Base-by-base conservation (phyloP, 2,797 vertebrate species). In the Varecia variegata region DNA sequence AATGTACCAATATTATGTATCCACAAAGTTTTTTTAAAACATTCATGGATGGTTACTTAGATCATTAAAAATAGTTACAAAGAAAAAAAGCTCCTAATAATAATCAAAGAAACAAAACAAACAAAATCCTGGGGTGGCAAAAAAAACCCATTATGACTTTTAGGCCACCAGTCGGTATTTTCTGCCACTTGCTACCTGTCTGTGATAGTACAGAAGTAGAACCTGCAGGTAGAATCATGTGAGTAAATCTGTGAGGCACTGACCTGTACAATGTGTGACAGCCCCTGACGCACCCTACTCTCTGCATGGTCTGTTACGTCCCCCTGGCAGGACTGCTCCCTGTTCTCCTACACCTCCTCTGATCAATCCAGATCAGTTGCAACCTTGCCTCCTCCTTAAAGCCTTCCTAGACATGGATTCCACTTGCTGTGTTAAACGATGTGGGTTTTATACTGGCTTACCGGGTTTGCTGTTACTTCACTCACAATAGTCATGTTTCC, bases 21-120 rank as follows among this genome's bases (percentile, higher is more conserved):
- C n/a, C 15, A 52, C 17, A 73, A 47, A 14, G 5, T 0, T 12
- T 47, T 27, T 47, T 32, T 0, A 0, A 20, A 32, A 62, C 20
- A 76, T 79, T 79, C n/a, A 27, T 14, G 5, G 14, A 38, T 20
- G 15, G 30, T 52, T 86, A 80, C 45, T 71, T 90, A 43, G 38
- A 18, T 84, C 43, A 76, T 73, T 74, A 38, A 86, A 79, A 84
- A 65, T n/a, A 80, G 2, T 32, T 70, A 74, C 65, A 68, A 27
- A 76, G 77, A 50, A 95, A 62, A 50, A 90, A 73, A 83, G 8
- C 27, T 84, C 50, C 21, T 60, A 74, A 88, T 88, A 90, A 23
- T 45, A 91, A 68, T 50, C 23, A 73, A 54, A 84, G 9, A n/a
- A 32, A 81, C 27, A 86, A 65, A 80, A 77, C 27, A 86, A 65